These are phyloP conservation scores for Onychorhynchus coronatus DNA, from an alignment of 2,113 vertebrate species.

Conservation along the genomic window DNA sequence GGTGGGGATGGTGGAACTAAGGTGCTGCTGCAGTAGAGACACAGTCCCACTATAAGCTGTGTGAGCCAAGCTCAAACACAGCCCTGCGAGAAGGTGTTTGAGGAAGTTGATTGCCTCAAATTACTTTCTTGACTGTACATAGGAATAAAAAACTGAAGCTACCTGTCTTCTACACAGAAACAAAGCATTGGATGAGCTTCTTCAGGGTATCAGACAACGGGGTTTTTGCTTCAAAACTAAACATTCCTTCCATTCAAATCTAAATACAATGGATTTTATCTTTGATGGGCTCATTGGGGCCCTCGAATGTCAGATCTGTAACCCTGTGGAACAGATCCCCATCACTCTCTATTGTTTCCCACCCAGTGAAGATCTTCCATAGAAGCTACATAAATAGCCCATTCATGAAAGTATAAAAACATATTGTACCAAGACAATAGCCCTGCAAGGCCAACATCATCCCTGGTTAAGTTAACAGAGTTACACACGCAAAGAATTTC, in stretches of 20 bases:
- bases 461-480: neutral
- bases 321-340: neutral
- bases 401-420: neutral
- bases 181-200: neutral
- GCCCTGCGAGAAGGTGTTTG: neutral
- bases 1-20: neutral
- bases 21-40: neutral
- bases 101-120: neutral
- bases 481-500: neutral
- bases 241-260: slow-evolving; percentile 15
- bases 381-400: slow-evolving; percentile 16
- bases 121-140: neutral
- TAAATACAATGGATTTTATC: slow-evolving; percentile 48
- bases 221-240: neutral
- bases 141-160: neutral
- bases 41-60: rapidly evolving
- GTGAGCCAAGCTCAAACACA: neutral
- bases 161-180: neutral
- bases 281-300: neutral
- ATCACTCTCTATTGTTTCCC: neutral
- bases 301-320: neutral
- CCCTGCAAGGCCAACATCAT: neutral
- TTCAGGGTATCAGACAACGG: neutral
- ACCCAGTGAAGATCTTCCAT: neutral
- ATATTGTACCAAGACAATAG: slow-evolving; percentile 28